Base-by-base conservation (phyloP, 2,888 invertebrate genomes). In the Psylliodes chrysocephalus region DNA sequence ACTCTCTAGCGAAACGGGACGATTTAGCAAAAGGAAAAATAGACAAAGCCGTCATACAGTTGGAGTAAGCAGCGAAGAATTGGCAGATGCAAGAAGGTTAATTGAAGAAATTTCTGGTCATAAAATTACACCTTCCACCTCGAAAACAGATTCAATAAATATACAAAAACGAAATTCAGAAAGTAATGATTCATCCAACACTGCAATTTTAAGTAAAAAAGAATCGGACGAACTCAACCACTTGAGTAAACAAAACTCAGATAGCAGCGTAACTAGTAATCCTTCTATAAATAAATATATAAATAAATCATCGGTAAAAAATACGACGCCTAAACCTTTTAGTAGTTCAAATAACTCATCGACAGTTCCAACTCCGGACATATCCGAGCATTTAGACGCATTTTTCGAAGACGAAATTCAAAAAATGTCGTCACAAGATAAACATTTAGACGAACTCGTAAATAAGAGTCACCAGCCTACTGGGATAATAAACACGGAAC, bases 11-110 rank as follows among this genome's bases (percentile, higher is more conserved):
- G 73, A 67, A 40, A 77, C 82, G 5, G 81, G 82, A 47, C 84
- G 89, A 19, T 84, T 86, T 67, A 71, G 61, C 44, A 86, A 88
- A 65, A 82, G 86, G 7, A 86, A 89, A 60, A 85, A 86, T 68
- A 86, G 91, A 25, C 87, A 89, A 66, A 87, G 87, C 47, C 83
- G 94, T 0, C 93, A 94, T 80, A 94, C 94, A 0, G 91, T 94
- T 17, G 93, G 92, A 47, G 94, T 94, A 14, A 92, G 91, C 35
- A 87, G 88, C 44, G 93, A 92, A 78, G 94, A 94, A 76, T 82
- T 94, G 19, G 92, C 90, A 1, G 89, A 90, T 73, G 94, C 94
- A 0, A 85, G 94, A 46, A 87, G 89, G 61, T 87, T 91, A 76
- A 88, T 93, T 70, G 91, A 92, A 79, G 88, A 89, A 73, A 86